Base-by-base conservation (phyloP, 2,888 invertebrate species). In the Caprella mutica region DNA sequence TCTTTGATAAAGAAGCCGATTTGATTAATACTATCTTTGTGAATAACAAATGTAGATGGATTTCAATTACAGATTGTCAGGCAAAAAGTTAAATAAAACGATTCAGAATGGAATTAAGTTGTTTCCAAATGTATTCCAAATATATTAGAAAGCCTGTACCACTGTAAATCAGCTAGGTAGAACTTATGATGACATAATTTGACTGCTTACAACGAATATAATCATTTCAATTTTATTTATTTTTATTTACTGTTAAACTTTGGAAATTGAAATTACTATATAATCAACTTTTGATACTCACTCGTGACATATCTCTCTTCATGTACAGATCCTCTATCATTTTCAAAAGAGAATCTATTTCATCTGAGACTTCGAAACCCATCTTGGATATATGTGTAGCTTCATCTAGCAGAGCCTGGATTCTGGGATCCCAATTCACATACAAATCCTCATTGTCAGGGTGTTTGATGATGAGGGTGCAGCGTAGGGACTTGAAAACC, bases 341-440 rank as follows among this genome's bases (percentile, higher is more conserved):
- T 23, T 59, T 65, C 12, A 58, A 39, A 58, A 73, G 69, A 26
- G 14, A 33, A 33, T 9, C 24, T 12, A 26, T 24, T 3, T 17
- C 26, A 26, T 14, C 24, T 12, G 64, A 50, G 12, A 65, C 57
- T n/a, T 61, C 57, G 33, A 72, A 67, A 2, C 69, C 69, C 55
- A 71, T 61, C 54, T 71, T 70, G 58, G 69, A 67, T 67, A 73
- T 71, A 60, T 69, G 69, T 54, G 70, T 69, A 4, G 70, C 69
- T 62, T 73, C 73, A 38, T 68, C 68, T 61, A 72, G 69, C 35
- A 90, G 90, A 65, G 84, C 81, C 63, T 77, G 76, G 43, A 90
- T 76, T 66, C 85, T 80, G 0, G 80, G 76, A 65, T 84, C 80
- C 8, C 89, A 86, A 67, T 83, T 81, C 23, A 71, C 69, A 27